These are phyloP conservation scores for Brenthis ino DNA, from an alignment of 2,888 invertebrate species.

Conservation along the genomic window DNA sequence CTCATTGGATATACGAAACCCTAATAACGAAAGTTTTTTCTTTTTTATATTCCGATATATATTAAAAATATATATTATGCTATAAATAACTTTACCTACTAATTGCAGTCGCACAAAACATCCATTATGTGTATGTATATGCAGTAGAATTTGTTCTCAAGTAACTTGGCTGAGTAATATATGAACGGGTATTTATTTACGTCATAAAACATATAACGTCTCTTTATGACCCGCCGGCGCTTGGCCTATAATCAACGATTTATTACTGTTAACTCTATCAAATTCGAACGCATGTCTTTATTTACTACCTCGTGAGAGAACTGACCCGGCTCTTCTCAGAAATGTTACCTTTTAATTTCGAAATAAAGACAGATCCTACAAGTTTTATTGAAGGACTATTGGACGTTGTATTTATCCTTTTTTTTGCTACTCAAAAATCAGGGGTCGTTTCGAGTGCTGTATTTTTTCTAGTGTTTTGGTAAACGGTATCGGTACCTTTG, in stretches of 20 bases:
- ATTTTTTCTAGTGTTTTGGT: conserved; percentile 56
- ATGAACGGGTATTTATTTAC: conserved; percentile 57
- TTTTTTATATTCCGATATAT: no score
- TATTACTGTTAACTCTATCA: conserved; percentile 75
- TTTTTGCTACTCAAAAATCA: conserved; percentile 55
- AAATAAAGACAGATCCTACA: conserved; percentile 73
- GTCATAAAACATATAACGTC: conserved; percentile 70
- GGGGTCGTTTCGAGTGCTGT: conserved; percentile 43
- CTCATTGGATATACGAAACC: no score
- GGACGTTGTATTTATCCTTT: conserved; percentile 57
- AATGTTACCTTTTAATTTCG: conserved; percentile 71
- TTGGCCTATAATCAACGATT: conserved; percentile 74
- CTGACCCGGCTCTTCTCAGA: conserved; percentile 62
- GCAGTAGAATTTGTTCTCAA: conserved; percentile 10
- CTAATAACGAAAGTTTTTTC: no score
- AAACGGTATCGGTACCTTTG: conserved; percentile 48
- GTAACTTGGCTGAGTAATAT: conserved; percentile 20
- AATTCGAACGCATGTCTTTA: conserved; percentile 57
- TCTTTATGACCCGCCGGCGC: conserved; percentile 70
- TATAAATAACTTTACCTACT: no score
- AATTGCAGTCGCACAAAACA: no score
- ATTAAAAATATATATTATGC: no score
- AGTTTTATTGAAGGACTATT: conserved; percentile 73
- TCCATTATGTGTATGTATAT: not conserved
- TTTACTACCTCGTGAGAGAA: conserved; percentile 70